phyloP scores from a whole-genome alignment of 2,113 vertebrate genomes.

The Malurus elegans region DNA sequence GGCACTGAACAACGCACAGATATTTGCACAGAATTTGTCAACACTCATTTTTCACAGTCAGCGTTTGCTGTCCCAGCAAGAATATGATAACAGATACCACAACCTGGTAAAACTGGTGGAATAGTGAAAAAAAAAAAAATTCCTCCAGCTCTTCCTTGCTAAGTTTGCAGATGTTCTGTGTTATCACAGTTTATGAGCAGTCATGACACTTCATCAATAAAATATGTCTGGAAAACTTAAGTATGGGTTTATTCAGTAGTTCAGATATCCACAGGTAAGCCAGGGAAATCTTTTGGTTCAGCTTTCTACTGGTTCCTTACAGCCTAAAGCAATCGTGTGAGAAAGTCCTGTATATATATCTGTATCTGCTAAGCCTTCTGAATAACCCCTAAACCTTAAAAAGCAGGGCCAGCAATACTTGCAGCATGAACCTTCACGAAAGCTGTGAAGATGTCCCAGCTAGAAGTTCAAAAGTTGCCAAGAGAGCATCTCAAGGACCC shows the following conservation, averaged over 20 bases:
- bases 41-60: slow-evolving; percentile 27
- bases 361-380: background rate
- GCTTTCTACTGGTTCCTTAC: background rate
- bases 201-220: background rate
- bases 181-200: background rate
- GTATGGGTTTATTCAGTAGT: background rate
- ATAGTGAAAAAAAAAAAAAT: background rate
- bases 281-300: background rate
- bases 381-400: background rate
- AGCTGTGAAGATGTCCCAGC: background rate
- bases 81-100: background rate
- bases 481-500: background rate
- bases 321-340: background rate
- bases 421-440: background rate
- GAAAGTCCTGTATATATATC: background rate
- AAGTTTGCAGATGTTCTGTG: background rate
- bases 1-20: background rate
- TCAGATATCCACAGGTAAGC: background rate
- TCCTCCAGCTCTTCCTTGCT: background rate
- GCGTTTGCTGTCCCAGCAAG: background rate
- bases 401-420: background rate
- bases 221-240: background rate
- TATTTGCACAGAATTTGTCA: slow-evolving; percentile 49
- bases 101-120: background rate
- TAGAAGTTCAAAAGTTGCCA: background rate